These are phyloP conservation scores for Ostrea edulis DNA, from an alignment of 1,140 invertebrate species.

Conservation along the genomic window DNA sequence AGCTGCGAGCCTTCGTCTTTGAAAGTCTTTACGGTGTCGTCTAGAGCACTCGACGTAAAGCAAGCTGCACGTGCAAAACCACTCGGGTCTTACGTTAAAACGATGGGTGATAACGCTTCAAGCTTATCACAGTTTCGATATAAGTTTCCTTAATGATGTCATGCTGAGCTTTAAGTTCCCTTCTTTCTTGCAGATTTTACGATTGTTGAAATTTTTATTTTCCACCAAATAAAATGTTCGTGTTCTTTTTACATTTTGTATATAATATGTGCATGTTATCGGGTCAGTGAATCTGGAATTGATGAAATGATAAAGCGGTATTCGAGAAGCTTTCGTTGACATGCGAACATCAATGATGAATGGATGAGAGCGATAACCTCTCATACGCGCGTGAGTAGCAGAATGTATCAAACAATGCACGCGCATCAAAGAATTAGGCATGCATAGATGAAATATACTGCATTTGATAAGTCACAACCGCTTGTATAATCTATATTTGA, in stretches of 20 bases:
- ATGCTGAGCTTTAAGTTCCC: slow-evolving; percentile 11
- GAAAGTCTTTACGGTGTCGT: background rate
- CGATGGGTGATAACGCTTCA: slow-evolving; percentile 5
- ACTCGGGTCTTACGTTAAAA: slow-evolving; percentile 28
- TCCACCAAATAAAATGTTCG: slow-evolving; percentile 29
- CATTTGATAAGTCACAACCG: slow-evolving; percentile 31
- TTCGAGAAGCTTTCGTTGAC: slow-evolving; percentile 38
- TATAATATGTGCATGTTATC: slow-evolving; percentile 31
- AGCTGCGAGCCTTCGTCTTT: background rate
- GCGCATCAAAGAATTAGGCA: slow-evolving; percentile 30
- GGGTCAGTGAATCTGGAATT: background rate
- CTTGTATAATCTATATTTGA: background rate
- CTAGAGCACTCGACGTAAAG: background rate
- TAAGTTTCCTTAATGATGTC: slow-evolving; percentile 29
- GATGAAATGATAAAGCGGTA: slow-evolving; percentile 30
- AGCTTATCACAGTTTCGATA: slow-evolving; percentile 16
- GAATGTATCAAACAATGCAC: slow-evolving; percentile 36
- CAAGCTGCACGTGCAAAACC: background rate
- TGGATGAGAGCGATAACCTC: slow-evolving; percentile 5
- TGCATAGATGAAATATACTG: slow-evolving; percentile 31
- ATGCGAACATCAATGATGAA: slow-evolving; percentile 35
- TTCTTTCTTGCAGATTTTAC: slow-evolving; percentile 39
- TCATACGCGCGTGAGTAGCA: background rate
- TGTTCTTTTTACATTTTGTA: slow-evolving; percentile 38
- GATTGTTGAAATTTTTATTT: slow-evolving; percentile 35